Evolutionary conservation across 2,888 invertebrate genomes (phyloP), one percentile per base, ranked within the genome.

Genomic region (Theretra japonica): DNA sequence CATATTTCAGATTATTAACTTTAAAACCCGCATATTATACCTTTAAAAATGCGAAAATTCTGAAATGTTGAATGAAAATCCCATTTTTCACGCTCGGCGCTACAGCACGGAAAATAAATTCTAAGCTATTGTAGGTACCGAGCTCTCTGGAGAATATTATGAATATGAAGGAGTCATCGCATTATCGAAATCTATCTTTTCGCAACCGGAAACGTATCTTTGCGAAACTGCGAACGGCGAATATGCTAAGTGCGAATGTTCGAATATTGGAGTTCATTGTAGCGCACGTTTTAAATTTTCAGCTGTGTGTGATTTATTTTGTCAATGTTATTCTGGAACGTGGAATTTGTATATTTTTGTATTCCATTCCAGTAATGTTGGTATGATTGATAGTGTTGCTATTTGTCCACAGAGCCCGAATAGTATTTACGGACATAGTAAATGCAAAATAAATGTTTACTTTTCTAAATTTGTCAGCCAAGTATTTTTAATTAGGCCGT

Each of bases 111-210:
- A 71, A 68, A 68, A 48, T 60, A 71, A 58, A 71, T 68, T 71
- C 48, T 57, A 71, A 65, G n/a, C 28, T 58, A 62, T 56, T 70
- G 58, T 50, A 72, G 48, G 48, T 62, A 21, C 59, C 23, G 53
- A n/a, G 48, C 50, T 76, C 78, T 75, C 73, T 71, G 69, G 75
- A 75, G 77, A 75, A 65, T 68, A 76, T 69, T 76, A 79, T 83
- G 83, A 83, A 83, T 82, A 82, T 80, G 78, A 80, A 83, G 75
- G 76, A 74, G 75, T 76, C 72, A 74, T 77, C 75, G 77, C 78
- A 80, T 82, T 81, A 82, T 82, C 77, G 73, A 79, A 79, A 77
- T 75, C 73, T 79, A 76, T 78, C 68, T 74, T 73, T 75, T 72
- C 70, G 41, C 30, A n/a, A 50, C 30, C 30, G 50, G 7, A 69